Evolutionary conservation across 2,113 vertebrate species (phyloP), one percentile per base, ranked within the genome.

Genomic region (Varanus komodoensis): DNA sequence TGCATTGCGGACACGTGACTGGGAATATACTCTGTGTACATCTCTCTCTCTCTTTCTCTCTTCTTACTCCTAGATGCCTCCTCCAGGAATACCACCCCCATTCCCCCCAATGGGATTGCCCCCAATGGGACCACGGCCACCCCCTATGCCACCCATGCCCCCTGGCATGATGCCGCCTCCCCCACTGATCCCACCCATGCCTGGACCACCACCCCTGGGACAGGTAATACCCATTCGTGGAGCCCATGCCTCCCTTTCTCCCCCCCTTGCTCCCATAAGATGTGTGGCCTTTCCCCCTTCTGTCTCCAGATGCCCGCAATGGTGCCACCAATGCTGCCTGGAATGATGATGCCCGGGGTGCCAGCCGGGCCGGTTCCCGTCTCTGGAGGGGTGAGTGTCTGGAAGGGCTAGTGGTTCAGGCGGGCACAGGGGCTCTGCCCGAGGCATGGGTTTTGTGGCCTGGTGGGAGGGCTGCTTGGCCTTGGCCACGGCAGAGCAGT

Each of bases 81-180:
- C 97, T 91, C 97, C 97, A 82, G 97, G 97, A 85, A 96, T 97
- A 12, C 97, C 97, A 73, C 97, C 97, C 85, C 97, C 97, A 34
- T 97, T 97, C 91, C 97, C 97, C 89, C 97, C 97, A 1, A 96
- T 97, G 95, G 97, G 96, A 52, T 92, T 97, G 29, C 97, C 97
- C 29, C 97, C 97, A 71, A 94, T 97, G 93, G 96, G 95, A 91
- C 97, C 96, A 92, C 95, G 97, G 75, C 96, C 97, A 75, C 96
- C 97, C 50, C 95, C 96, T 69, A 96, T 97, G 90, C 96, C 96
- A 21, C 97, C 96, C 23, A 95, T 97, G 89, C 97, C 97, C 38
- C 97, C 96, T 27, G 96, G 96, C 89, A 96, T 97, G 95, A 94
- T 97, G 96, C 97, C 97, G 32, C 97, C 97, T 50, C 97, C 97